A percentile compares a stretch with the other conserved stretches of the same genome.
These are phyloP conservation scores for Fregetta grallaria DNA, from an alignment of 2,113 vertebrate genomes.

Conservation along the genomic window DNA sequence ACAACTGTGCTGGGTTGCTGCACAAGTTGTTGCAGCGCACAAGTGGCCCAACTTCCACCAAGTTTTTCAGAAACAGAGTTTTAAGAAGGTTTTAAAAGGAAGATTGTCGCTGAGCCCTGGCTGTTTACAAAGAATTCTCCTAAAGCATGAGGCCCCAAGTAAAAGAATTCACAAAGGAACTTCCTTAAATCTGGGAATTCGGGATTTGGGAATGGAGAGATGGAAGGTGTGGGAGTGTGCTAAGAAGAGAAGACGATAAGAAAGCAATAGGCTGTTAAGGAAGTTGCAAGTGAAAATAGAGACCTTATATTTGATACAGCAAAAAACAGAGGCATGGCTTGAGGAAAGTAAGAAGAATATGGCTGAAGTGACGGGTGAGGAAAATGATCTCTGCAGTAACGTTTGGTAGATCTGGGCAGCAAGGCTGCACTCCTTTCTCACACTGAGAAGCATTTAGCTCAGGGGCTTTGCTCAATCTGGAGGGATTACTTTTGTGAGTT, in stretches of 20 bases:
- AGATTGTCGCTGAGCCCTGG: neutral
- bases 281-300: neutral
- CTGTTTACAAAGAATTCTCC: neutral
- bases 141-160: neutral
- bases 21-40: neutral
- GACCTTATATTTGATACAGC: neutral
- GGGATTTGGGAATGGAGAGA: neutral
- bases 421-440: neutral
- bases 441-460: neutral
- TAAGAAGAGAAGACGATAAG: neutral
- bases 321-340: neutral
- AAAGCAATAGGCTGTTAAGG: neutral
- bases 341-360: neutral
- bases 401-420: neutral
- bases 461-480: neutral
- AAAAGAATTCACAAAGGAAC: neutral
- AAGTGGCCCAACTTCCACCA: neutral
- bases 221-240: neutral
- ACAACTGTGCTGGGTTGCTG: neutral
- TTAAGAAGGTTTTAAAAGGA: neutral
- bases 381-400: neutral
- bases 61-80: neutral
- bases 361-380: neutral
- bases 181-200: neutral
- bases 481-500: neutral